Base-by-base conservation (phyloP, 2,797 vertebrate species). In the Urophycis tenuis region DNA sequence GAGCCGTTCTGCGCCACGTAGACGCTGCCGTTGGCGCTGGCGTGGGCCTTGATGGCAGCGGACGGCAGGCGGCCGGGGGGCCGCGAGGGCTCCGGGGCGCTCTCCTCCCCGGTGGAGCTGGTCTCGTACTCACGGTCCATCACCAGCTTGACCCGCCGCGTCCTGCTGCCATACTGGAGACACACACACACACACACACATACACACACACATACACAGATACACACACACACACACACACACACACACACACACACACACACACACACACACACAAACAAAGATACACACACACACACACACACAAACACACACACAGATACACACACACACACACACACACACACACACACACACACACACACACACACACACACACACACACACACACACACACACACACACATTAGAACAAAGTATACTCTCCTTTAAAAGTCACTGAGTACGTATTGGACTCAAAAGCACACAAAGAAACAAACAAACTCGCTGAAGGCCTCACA, bases 1-100 rank as follows among this genome's bases (percentile, higher is more conserved):
- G 97, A 97, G 81, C 97, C 97, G 0, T 99, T 99, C 91, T 98
- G 97, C 1, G 96, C 95, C 73, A 98, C 90, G 79, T 98, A 99
- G 81, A 99, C 78, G 83, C 93, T 95, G 72, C 97, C 94, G 0
- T 96, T 98, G 67, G 94, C 78, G 45, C 94, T 94, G 75, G 94
- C 92, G 0, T 93, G 95, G 84, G 92, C 49, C 5, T 86, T 94
- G 83, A 87, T n/a, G n/a, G n/a, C n/a, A n/a, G n/a, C 89, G 77
- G 85, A 91, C 0, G 93, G 78, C 5, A 88, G 91, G 76, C 89
- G 85, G 74, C 89, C 76, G 25, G 94, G 94, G 81, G 70, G 92
- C 77, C 94, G 93, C 72, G 95, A 95, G 60, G 91, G 84, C 71
- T 98, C 97, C 0, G 95, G 89, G 70, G 92, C 84, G 8, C 95